Base-by-base conservation (phyloP, 2,888 invertebrate genomes). In the Orgyia antiqua region DNA sequence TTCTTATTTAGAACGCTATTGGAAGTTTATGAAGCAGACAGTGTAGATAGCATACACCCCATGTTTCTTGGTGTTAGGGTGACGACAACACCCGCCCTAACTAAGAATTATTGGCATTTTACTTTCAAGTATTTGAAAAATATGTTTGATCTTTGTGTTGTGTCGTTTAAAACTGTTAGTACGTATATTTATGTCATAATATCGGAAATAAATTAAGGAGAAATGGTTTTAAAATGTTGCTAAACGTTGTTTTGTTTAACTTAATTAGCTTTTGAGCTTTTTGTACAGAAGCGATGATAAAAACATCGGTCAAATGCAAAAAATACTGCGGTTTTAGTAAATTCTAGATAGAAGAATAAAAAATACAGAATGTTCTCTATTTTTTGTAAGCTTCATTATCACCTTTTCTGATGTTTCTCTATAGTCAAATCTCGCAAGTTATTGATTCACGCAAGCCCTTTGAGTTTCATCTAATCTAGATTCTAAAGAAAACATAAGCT, bases 21-120 rank as follows among this genome's bases (percentile, higher is more conserved):
- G n/a, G n/a, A n/a, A n/a, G n/a, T 76, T 73, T 73, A 75, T 70
- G 75, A 58, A 35, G 63, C 64, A 65, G 60, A 59, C 62, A 57
- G 57, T 51, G 58, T 39, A 66, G 72, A 76, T 72, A 68, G 60
- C 60, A 52, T 45, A 57, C 54, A 46, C 63, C 67, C 69, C 57
- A 45, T 47, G 43, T 43, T 10, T 31, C 57, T 63, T 51, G 57
- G 58, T 55, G 55, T 53, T 55, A 49, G 56, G 59, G 57, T 48
- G 52, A 45, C 40, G 47, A 54, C 48, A 47, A 31, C 36, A 35
- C 24, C 45, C 67, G 58, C 69, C 68, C 44, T 45, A 43, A 27
- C 36, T 30, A 44, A 62, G 55, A 70, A 55, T 66, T 65, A 68
- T 65, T 53, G 55, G 52, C 55, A 58, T 30, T 34, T 26, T 26